Conservation (phyloP, 2,113 vertebrate species). For the Oncorhynchus kisutch region DNA sequence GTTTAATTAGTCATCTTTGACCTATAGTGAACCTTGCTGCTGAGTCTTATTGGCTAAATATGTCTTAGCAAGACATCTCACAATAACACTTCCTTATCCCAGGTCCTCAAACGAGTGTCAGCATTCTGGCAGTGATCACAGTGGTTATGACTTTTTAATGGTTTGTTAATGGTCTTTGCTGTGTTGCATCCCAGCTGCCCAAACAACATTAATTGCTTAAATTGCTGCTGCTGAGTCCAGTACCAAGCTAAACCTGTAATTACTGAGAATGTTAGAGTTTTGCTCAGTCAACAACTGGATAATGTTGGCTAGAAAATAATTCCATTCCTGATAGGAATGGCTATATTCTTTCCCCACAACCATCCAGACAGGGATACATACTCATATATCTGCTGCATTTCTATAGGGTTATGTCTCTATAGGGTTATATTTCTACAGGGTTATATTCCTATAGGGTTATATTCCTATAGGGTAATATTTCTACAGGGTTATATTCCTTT, state of each 20-base stretch:
- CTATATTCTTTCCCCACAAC: neutral
- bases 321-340: too few species aligned
- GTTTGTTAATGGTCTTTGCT: constrained; percentile 71
- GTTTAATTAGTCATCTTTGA: too few species aligned
- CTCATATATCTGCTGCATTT: neutral
- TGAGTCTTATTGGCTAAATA: neutral
- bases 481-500: too few species aligned
- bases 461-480: too few species aligned
- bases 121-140: constrained; percentile 65
- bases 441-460: too few species aligned
- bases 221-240: constrained; percentile 58
- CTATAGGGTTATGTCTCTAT: too few species aligned
- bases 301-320: constrained; percentile 2
- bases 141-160: constrained; percentile 68
- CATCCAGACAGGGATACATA: neutral
- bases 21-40: neutral
- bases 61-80: constrained; percentile 53
- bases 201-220: constrained; percentile 70
- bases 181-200: constrained; percentile 69
- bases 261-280: constrained; percentile 51
- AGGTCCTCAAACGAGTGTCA: constrained; percentile 66
- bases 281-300: constrained; percentile 46
- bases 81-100: constrained; percentile 47
- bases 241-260: constrained; percentile 65
- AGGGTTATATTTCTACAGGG: too few species aligned